A percentile compares a stretch with the other conserved stretches of the same genome.
Conservation (phyloP, 2,113 vertebrate species). For the Oncorhynchus gorbuscha region DNA sequence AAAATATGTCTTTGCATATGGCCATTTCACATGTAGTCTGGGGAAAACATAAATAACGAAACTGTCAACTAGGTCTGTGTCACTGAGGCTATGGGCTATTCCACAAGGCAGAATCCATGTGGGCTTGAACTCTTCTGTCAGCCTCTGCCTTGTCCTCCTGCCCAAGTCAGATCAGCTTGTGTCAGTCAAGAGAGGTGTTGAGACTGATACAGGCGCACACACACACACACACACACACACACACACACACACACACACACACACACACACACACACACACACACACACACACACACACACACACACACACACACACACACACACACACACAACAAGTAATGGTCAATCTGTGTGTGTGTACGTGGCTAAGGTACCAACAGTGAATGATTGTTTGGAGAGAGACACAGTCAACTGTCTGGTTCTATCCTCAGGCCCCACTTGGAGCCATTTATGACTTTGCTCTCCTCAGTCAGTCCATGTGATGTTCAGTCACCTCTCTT, state of each 20-base stretch:
- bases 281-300: background rate
- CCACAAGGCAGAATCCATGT: background rate
- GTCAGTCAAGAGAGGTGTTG: background rate
- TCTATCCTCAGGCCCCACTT: constrained; percentile 23
- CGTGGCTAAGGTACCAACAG: constrained; percentile 52
- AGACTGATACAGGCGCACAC: constrained; percentile 1
- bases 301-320: background rate
- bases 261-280: too few relatives aligned
- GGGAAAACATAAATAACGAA: constrained; percentile 49
- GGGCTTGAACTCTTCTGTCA: background rate
- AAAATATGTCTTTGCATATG: constrained; percentile 28
- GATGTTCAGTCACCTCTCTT: constrained; percentile 10
- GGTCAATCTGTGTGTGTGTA: constrained; percentile 4
- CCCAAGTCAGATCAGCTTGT: background rate
- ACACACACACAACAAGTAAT: background rate
- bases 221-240: background rate
- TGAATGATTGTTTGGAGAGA: constrained; percentile 54
- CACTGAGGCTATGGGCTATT: background rate
- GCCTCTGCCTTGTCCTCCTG: background rate
- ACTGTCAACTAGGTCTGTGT: constrained; percentile 27
- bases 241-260: too few relatives aligned
- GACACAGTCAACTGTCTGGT: too few relatives aligned
- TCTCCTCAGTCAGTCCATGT: constrained; percentile 33
- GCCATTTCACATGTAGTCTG: constrained; percentile 30
- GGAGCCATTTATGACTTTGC: too few relatives aligned